A percentile compares a stretch with the other conserved stretches of the same genome.
Conservation (phyloP, 2,888 invertebrate genomes). For the Latrodectus hesperus region DNA sequence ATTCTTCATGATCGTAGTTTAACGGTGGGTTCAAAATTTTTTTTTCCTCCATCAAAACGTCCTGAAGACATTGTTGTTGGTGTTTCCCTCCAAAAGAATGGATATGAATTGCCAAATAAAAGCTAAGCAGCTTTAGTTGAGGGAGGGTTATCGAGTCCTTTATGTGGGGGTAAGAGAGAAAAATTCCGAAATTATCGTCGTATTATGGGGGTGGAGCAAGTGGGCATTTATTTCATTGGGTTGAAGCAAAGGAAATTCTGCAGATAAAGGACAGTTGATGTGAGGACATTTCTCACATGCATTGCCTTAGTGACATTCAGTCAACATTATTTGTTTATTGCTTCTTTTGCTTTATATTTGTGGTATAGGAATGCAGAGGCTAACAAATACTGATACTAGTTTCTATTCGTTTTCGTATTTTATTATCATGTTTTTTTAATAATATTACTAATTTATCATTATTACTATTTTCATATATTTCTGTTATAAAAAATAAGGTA, state of each 20-base stretch:
- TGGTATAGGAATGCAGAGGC: too few species aligned
- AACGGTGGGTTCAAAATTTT: conserved; percentile 15
- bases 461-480: too few species aligned
- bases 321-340: too few species aligned
- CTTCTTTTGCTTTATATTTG: too few species aligned
- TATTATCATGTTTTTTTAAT: too few species aligned
- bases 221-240: conserved; percentile 3
- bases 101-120: conserved; percentile 58
- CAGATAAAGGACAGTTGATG: neutral
- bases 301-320: too few species aligned
- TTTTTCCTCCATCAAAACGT: conserved; percentile 16
- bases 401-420: too few species aligned
- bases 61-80: conserved; percentile 26
- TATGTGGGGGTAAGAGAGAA: neutral
- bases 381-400: too few species aligned
- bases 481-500: too few species aligned
- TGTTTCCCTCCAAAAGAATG: conserved; percentile 15
- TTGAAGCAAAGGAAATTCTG: neutral
- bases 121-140: conserved; percentile 26
- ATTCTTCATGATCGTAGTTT: conserved; percentile 9
- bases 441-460: too few species aligned
- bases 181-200: conserved; percentile 10
- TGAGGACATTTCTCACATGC: neutral
- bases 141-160: neutral
- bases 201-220: conserved; percentile 11